Evolutionary conservation across 1,140 invertebrate species (phyloP).

Genomic region (Drosophila suzukii): DNA sequence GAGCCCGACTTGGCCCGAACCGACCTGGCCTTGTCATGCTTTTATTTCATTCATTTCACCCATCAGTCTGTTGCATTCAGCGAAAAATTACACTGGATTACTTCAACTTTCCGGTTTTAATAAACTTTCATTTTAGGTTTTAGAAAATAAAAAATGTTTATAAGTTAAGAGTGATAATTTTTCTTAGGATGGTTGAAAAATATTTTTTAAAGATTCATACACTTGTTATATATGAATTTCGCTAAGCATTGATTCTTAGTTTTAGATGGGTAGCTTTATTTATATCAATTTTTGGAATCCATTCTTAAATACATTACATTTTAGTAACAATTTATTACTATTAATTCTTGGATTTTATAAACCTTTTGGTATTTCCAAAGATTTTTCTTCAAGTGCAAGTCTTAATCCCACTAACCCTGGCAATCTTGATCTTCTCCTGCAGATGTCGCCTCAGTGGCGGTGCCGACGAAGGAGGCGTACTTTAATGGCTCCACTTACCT

Average conservation of each 20-base stretch:
- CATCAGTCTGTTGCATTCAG: conserved; percentile 10
- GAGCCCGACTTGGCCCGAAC: conserved; percentile 43
- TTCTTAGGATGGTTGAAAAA: no score
- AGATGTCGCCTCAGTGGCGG: conserved; percentile 83
- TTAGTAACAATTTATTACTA: no score
- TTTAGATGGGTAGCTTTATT: not conserved
- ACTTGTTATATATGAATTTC: no score
- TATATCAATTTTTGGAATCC: not conserved
- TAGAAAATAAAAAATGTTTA: no score
- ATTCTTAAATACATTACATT: not conserved
- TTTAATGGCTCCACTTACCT: conserved; percentile 92
- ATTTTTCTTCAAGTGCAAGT: not conserved
- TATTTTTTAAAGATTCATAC: no score
- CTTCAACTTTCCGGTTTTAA: not conserved
- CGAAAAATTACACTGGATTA: conserved; percentile 2
- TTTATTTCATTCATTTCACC: conserved; percentile 35
- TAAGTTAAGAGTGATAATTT: no score
- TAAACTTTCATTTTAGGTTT: not conserved
- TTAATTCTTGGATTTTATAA: not conserved
- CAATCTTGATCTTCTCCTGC: conserved; percentile 40
- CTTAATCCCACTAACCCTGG: conserved; percentile 21
- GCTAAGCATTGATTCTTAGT: no score
- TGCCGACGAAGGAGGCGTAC: conserved; percentile 89
- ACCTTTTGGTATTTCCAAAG: not conserved
- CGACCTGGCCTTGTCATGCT: conserved; percentile 64